phyloP scores from a whole-genome alignment of 2,888 invertebrate species.

The Aphrophora alni region DNA sequence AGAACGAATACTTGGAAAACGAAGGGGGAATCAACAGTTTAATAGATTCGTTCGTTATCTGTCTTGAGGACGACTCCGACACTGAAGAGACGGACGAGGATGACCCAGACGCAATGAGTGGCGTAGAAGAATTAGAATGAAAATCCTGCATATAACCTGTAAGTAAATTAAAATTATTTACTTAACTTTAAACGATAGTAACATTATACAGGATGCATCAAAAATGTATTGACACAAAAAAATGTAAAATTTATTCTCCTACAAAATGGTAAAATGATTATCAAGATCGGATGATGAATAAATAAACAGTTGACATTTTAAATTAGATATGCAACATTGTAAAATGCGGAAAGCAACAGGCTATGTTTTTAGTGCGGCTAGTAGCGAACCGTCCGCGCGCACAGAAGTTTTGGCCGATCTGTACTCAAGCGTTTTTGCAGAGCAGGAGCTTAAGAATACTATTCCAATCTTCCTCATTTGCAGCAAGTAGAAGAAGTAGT shows the following conservation, averaged over 20 bases:
- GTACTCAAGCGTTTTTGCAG: too few relatives aligned
- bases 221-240: too few relatives aligned
- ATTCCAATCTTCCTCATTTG: too few relatives aligned
- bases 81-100: slow-evolving; percentile 19
- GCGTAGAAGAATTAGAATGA: slow-evolving; percentile 21
- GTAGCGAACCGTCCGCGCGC: too few relatives aligned
- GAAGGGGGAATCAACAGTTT: slow-evolving; percentile 16
- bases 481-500: too few relatives aligned
- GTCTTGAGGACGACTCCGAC: background rate
- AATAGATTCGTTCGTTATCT: background rate
- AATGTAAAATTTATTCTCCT: background rate
- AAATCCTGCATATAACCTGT: slow-evolving; percentile 14
- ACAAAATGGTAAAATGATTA: background rate
- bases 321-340: too few relatives aligned
- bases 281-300: background rate
- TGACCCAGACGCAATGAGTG: slow-evolving; percentile 17
- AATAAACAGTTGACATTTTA: background rate
- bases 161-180: background rate
- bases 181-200: slow-evolving; percentile 12
- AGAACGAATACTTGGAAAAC: background rate
- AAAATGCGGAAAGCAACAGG: too few relatives aligned
- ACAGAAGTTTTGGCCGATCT: too few relatives aligned
- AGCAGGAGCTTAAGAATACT: too few relatives aligned
- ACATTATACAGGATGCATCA: background rate
- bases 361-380: too few relatives aligned